Evolutionary conservation across 2,888 invertebrate genomes (phyloP), one percentile per base, ranked within the genome.

Genomic region (Chloromyia formosa): DNA sequence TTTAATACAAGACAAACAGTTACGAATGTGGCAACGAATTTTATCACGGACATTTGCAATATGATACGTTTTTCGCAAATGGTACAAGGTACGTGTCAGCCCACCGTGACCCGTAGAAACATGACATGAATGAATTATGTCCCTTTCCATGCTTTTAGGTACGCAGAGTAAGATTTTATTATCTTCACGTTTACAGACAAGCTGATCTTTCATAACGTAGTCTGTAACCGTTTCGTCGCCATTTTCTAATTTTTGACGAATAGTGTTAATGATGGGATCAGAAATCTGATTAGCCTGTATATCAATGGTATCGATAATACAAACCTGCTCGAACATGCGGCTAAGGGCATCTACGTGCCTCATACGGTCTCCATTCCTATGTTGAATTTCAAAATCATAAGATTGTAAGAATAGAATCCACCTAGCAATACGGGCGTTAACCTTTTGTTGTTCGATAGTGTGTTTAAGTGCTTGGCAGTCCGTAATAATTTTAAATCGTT

Each of bases 271-370:
- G 16, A 9, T 18, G 5, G 18, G 7, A 58, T 58, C 27, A 4
- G 3, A 7, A 4, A 35, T 35, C 7, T 35, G 27, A 35, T 35
- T 35, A 35, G 27, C 27, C 20, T 77, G 75, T 42, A 80, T 79
- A 62, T 80, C 78, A 9, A 77, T 77, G 61, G 79, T 80, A 49
- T 79, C 78, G 3, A 81, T 16, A 12, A 80, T 54, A 35, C 80
- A 73, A 62, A 80, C 76, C 2, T n/a, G n/a, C 74, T 74, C 77
- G 16, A 23, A 23, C 1, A 12, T 5, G 10, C 79, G 73, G 62
- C 80, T 80, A n/a, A 81, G 68, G 7, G 80, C 80, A 76, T 81
- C 80, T 9, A 79, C 81, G 68, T 82, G 81, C n/a, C 62, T 64
- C 80, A 81, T 81, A 20, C 77, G 72, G 0, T 61, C 75, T 1